Conservation (phyloP, 2,797 vertebrate genomes). For the Gastrophryne carolinensis region DNA sequence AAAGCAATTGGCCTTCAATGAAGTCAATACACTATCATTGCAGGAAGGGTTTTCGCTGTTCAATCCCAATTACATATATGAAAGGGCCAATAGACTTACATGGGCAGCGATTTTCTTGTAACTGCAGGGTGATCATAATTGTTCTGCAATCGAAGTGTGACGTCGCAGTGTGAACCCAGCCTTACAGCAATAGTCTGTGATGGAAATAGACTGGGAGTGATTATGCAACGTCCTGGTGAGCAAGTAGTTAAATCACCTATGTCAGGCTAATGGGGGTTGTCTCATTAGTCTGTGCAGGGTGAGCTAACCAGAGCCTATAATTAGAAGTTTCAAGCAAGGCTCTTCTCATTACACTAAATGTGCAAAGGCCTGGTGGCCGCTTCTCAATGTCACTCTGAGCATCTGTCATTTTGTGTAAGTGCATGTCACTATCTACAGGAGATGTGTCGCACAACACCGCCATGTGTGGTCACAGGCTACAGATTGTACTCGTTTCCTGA, state of each 20-base stretch:
- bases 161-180: too few relatives aligned
- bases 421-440: background rate
- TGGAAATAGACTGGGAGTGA: background rate
- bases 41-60: too few relatives aligned
- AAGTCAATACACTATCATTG: too few relatives aligned
- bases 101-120: too few relatives aligned
- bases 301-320: background rate
- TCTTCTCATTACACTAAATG: conserved; percentile 14
- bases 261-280: background rate
- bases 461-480: background rate
- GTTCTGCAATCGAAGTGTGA: too few relatives aligned
- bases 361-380: background rate
- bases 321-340: conserved; percentile 12
- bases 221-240: background rate
- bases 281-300: conserved; percentile 12
- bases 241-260: background rate
- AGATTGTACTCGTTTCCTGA: too few relatives aligned
- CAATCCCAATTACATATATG: too few relatives aligned
- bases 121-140: too few relatives aligned
- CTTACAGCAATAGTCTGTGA: too few relatives aligned
- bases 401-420: conserved; percentile 26
- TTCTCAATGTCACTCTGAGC: background rate
- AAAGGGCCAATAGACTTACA: too few relatives aligned
- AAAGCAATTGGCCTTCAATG: too few relatives aligned
- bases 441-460: background rate